phyloP scores from a whole-genome alignment of 2,113 vertebrate species.

The Thunnus maccoyii region DNA sequence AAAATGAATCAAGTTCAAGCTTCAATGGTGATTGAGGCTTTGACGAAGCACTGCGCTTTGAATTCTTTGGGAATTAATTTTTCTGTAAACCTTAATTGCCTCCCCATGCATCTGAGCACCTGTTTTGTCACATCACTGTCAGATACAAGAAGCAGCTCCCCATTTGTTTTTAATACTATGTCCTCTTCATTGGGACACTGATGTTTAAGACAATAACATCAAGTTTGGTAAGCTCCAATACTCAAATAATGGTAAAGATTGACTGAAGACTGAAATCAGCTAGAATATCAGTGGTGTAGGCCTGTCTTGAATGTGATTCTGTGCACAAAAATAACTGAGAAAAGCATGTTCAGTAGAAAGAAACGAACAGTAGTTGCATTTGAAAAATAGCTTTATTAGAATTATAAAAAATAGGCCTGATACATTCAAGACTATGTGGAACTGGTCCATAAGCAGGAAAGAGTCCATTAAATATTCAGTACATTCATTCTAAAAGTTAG shows the following conservation, averaged over 20 bases:
- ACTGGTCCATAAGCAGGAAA: slow-evolving; percentile 54
- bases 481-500: slow-evolving; percentile 58
- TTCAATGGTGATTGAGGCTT: no score
- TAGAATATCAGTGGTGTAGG: not conserved
- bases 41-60: no score
- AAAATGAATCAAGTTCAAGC: no score
- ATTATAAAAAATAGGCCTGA: slow-evolving; percentile 64
- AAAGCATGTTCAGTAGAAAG: not conserved
- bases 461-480: slow-evolving; percentile 70
- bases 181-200: not conserved
- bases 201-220: not conserved
- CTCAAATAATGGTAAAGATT: not conserved
- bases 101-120: no score
- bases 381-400: slow-evolving; percentile 81
- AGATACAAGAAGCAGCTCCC: no score
- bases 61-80: no score
- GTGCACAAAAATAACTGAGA: not conserved
- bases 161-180: no score
- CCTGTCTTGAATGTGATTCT: not conserved
- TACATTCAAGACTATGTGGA: slow-evolving; percentile 54
- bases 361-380: slow-evolving; percentile 44
- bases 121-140: no score
- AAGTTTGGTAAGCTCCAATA: not conserved
- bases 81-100: no score
- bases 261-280: not conserved